Base-by-base conservation (phyloP, 2,113 vertebrate genomes). In the Tetraodon nigroviridis region DNA sequence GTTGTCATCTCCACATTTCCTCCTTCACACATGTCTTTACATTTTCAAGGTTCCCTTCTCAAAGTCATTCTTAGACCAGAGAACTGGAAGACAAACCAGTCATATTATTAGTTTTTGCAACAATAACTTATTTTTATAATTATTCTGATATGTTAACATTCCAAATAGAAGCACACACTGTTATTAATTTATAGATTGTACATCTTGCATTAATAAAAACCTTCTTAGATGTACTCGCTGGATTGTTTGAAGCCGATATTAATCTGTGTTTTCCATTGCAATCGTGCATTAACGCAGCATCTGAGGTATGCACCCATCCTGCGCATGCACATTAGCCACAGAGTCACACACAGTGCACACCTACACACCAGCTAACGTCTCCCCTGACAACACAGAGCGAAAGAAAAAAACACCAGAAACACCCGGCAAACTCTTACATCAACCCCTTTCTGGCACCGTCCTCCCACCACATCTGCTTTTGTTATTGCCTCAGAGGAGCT, bases 391-490 rank as follows among this genome's bases (percentile, higher is more conserved):
- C 71, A 69, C 49, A 56, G 72, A 84, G 81, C 71, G 74, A 84
- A 75, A 77, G 62, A 80, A 85, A 84, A 74, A 76, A 84, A 72
- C 59, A 84, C 78, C 78, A 86, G 82, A 80, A 86, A 83, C 80
- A 84, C 78, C 68, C 69, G 61, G 76, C 79, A 84, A 85, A 86
- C 81, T 87, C 80, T 87, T 87, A 86, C 81, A 83, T 81, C 81
- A 84, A 76, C 71, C 67, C 64, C 12, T 82, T 58, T 74, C 71
- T 84, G 79, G 75, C 77, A 84, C 59, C 67, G 75, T 78, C 73
- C 77, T 76, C 78, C 78, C 71, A 64, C 61, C 85, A 85, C 89
- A 88, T 89, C 87, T 87, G 87, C 61, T 81, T 87, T 82, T 73
- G 64, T 82, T 79, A 79, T 82, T 55, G 73, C 32, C 64, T 80